A percentile compares a stretch with the other conserved stretches of the same genome.
These are phyloP conservation scores for Agelas oroides DNA, from an alignment of 37 sponge, comb jelly and placozoan genomes.

Conservation along the genomic window DNA sequence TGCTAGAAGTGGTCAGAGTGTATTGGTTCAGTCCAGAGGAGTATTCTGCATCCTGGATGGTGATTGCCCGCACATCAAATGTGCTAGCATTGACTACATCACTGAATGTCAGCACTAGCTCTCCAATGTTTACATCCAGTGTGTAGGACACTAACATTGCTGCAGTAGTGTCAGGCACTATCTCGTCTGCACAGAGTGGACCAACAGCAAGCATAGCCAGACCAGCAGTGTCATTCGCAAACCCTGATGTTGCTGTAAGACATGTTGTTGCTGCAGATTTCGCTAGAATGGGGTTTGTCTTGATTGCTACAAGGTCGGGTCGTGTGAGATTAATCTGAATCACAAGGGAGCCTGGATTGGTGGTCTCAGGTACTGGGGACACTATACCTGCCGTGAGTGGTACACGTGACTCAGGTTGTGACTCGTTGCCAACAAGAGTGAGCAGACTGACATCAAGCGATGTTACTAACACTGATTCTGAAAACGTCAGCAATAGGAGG, in stretches of 20 bases:
- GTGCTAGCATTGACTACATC: slow-evolving; percentile 81
- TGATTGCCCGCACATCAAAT: slow-evolving; percentile 61
- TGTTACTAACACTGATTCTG: slow-evolving; percentile 63
- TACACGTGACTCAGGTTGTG: slow-evolving; percentile 39
- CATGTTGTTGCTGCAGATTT: slow-evolving; percentile 41
- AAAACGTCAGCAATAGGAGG: slow-evolving; percentile 69
- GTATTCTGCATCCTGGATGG: slow-evolving; percentile 63
- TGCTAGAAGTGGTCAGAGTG: slow-evolving; percentile 64
- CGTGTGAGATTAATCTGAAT: slow-evolving; percentile 67
- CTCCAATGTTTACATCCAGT: slow-evolving; percentile 84
- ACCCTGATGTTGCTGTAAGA: slow-evolving; percentile 34
- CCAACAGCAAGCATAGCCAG: slow-evolving; percentile 6
- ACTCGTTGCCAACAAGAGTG: slow-evolving; percentile 38
- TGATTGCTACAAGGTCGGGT: slow-evolving; percentile 76
- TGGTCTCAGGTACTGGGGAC: slow-evolving; percentile 32
- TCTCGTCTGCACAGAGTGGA: slow-evolving; percentile 5
- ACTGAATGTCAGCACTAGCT: slow-evolving; percentile 75
- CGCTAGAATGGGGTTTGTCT: slow-evolving; percentile 64
- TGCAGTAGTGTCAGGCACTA: slow-evolving; percentile 54
- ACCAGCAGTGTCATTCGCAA: slow-evolving; percentile 64
- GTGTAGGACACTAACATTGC: slow-evolving; percentile 54
- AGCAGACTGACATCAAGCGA: slow-evolving; percentile 50
- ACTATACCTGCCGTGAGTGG: slow-evolving; percentile 81
- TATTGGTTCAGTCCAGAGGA: slow-evolving; percentile 25
- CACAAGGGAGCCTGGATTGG: slow-evolving; percentile 48